These are phyloP conservation scores for Spicauda simplicius DNA, from an alignment of 2,888 invertebrate species.

Conservation along the genomic window DNA sequence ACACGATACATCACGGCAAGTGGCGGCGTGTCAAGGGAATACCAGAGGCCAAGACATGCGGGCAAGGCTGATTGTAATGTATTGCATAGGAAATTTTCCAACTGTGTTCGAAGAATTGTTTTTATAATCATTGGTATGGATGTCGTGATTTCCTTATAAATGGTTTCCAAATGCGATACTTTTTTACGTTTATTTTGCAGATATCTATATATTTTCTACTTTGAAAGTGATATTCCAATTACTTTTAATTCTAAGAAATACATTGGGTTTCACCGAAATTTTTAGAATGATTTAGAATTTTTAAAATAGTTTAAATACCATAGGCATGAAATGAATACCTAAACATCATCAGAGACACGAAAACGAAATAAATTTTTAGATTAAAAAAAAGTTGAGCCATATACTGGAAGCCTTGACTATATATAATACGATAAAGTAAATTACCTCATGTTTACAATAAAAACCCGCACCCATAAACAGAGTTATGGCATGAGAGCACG, in stretches of 20 bases:
- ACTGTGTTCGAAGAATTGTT: conserved; percentile 2
- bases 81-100: conserved; percentile 30
- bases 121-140: conserved; percentile 6
- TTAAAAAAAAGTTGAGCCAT: too few species aligned
- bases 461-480: conserved; percentile 24
- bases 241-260: too few species aligned
- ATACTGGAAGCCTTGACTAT: conserved; percentile 14
- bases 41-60: conserved; percentile 37
- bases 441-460: conserved; percentile 30
- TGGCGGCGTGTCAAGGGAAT: conserved; percentile 42
- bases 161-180: background rate
- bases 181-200: too few species aligned
- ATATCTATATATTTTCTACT: background rate
- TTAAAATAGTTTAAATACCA: too few species aligned
- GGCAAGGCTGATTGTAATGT: conserved; percentile 37
- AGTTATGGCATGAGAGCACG: conserved; percentile 35
- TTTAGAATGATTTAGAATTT: too few species aligned
- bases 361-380: too few species aligned
- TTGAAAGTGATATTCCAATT: background rate
- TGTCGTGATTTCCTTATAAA: background rate
- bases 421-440: conserved; percentile 16
- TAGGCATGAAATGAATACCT: too few species aligned
- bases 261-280: too few species aligned
- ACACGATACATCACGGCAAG: conserved; percentile 23
- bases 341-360: too few species aligned